Conservation (phyloP, 2,113 vertebrate species). For the Hiodon alosoides region DNA sequence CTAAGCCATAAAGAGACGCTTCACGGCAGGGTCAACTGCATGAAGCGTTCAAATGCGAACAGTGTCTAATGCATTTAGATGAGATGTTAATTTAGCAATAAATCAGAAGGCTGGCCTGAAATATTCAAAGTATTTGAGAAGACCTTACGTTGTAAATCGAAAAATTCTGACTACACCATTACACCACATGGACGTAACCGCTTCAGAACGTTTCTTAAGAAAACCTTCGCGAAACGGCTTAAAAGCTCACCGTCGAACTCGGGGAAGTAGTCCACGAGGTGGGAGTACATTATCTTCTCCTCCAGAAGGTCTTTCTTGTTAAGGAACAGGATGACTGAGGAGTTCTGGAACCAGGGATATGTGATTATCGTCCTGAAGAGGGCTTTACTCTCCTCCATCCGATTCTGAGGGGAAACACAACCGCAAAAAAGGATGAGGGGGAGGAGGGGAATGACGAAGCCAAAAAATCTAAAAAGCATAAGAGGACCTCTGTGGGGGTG, state of each 20-base stretch:
- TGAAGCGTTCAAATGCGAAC: no score
- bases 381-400: slow-evolving; percentile 99
- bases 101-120: no score
- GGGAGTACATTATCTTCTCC: slow-evolving; percentile 94
- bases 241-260: slow-evolving; percentile 86
- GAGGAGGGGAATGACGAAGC: not conserved
- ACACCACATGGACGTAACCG: no score
- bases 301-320: slow-evolving; percentile 98
- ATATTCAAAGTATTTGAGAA: no score
- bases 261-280: slow-evolving; percentile 96
- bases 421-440: not conserved
- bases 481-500: not conserved
- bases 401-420: slow-evolving; percentile 69
- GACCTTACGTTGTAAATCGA: no score
- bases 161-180: no score
- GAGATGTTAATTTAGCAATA: no score
- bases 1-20: no score
- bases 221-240: not conserved
- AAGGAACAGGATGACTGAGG: slow-evolving; percentile 96
- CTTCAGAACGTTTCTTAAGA: no score
- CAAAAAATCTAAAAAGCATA: not conserved
- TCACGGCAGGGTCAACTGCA: no score
- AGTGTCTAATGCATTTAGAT: no score
- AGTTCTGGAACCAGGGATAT: slow-evolving; percentile 99
- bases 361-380: slow-evolving; percentile 97